Base-by-base conservation (phyloP, 2,113 vertebrate species). In the Myiozetetes cayanensis region DNA sequence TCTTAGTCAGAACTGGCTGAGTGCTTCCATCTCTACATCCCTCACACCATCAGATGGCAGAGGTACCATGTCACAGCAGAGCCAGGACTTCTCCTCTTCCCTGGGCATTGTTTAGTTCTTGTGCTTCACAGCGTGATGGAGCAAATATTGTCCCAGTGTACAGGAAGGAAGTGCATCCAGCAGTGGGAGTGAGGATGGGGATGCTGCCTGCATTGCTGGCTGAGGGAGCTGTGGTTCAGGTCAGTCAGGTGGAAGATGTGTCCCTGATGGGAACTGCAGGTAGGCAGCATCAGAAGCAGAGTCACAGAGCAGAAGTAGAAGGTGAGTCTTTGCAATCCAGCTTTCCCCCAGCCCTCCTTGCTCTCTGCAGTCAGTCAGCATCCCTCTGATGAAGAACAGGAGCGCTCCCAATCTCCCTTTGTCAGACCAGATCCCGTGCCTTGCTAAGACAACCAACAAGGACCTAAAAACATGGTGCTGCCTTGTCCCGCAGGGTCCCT, bases 401-500 rank as follows among this genome's bases (percentile, higher is more conserved):
- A 30, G 49, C 4, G 1, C 10, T 67, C 35, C 17, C 14, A 12
- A 2, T 53, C 89, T 35, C 47, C 74, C 52, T 31, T 10, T 24
- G 22, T 47, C 55, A 44, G 21, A 19, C 23, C 10, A 16, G 61
- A 44, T 24, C n/a, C 49, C 6, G 12, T 41, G 61, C 27, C 30
- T 44, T 43, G n/a, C 65, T 43, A 39, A 27, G 33, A 31, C 35
- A 37, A 6, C 30, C 18, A 33, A 75, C 17, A 21, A 52, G 56
- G 14, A 52, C 52, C 79, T 87, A 74, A 87, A 25, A 14, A 68
- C 39, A 14, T 14, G 52, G 14, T 1, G 0, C 56, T 43, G 68
- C 37, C 35, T 63, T 58, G 50, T 90, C 21, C 65, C 2, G 2
- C 96, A 99, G 99, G 99, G 61, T 99, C 99, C 58, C 96, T 99